These are phyloP conservation scores for Drosophila truncata DNA, from an alignment of 1,140 invertebrate genomes.

Conservation along the genomic window DNA sequence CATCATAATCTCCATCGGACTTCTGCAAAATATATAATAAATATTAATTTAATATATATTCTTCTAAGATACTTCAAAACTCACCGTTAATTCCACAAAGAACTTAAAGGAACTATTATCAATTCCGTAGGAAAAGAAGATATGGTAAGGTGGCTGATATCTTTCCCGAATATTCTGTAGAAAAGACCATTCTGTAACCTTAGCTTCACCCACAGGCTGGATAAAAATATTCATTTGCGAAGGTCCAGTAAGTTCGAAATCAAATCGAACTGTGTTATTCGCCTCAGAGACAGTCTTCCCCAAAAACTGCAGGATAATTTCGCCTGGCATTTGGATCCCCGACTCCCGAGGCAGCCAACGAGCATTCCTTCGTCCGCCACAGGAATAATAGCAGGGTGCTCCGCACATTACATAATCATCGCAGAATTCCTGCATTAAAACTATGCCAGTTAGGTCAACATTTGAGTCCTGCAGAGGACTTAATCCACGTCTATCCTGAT, in stretches of 20 bases:
- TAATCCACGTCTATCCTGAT: conserved; percentile 89
- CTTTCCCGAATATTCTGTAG: conserved; percentile 86
- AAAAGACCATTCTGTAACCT: conserved; percentile 88
- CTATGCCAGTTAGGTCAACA: conserved; percentile 86
- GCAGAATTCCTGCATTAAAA: conserved; percentile 87
- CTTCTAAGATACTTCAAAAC: not conserved
- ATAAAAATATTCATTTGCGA: conserved; percentile 90
- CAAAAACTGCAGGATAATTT: conserved; percentile 35
- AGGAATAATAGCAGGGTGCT: conserved; percentile 90
- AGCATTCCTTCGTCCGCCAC: conserved; percentile 29
- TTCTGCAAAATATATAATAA: conserved; percentile 62
- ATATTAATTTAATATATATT: not conserved
- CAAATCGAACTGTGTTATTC: conserved; percentile 29
- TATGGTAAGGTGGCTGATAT: conserved; percentile 88
- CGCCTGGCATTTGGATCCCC: conserved; percentile 41
- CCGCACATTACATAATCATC: conserved; percentile 90
- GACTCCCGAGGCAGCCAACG: conserved; percentile 56
- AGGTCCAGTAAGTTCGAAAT: conserved; percentile 87
- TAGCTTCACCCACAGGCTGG: conserved; percentile 87
- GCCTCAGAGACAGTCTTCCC: conserved; percentile 43
- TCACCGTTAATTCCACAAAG: conserved; percentile 87
- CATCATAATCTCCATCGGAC: conserved; percentile 74
- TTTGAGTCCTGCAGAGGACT: conserved; percentile 85
- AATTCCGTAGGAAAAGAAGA: conserved; percentile 88
- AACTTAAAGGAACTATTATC: conserved; percentile 87